Evolutionary conservation across 2,888 invertebrate species (phyloP).

Genomic region (Nemotelus pantherinus): DNA sequence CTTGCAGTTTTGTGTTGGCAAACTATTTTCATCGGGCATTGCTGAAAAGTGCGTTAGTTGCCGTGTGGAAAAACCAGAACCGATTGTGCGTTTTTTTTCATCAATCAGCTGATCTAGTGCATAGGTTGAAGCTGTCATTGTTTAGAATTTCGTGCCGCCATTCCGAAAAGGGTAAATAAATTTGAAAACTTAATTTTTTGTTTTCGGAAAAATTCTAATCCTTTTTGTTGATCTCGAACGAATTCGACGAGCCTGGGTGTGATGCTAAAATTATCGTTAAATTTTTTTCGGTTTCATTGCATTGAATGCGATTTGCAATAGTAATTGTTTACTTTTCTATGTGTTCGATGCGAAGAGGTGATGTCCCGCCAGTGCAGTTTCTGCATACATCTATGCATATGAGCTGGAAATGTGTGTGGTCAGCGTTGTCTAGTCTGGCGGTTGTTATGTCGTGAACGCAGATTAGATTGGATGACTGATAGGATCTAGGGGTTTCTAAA

Average conservation of each 20-base stretch:
- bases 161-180: conserved; percentile 7
- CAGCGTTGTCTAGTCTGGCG: conserved; percentile 30
- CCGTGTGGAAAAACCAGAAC: too few species aligned
- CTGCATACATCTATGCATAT: not conserved
- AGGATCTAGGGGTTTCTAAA: not conserved
- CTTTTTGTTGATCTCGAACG: too few species aligned
- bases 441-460: conserved; percentile 14
- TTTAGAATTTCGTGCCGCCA: not conserved
- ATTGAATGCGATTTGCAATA: too few species aligned
- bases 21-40: not conserved
- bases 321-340: too few species aligned
- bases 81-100: too few species aligned
- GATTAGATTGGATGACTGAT: conserved; percentile 36
- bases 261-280: too few species aligned
- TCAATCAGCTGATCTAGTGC: conserved; percentile 18
- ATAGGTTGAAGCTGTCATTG: conserved; percentile 13
- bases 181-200: not conserved
- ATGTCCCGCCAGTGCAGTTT: not conserved
- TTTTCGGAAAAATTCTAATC: too few species aligned
- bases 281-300: too few species aligned
- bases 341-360: not conserved
- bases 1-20: not conserved
- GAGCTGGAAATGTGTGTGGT: conserved; percentile 30
- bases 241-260: too few species aligned
- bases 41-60: conserved; percentile 1